Percentiles rank a stretch among this genome's conserved stretches.
These are phyloP conservation scores for Drosophila mayaguana DNA, from an alignment of 2,888 invertebrate species.

Conservation along the genomic window DNA sequence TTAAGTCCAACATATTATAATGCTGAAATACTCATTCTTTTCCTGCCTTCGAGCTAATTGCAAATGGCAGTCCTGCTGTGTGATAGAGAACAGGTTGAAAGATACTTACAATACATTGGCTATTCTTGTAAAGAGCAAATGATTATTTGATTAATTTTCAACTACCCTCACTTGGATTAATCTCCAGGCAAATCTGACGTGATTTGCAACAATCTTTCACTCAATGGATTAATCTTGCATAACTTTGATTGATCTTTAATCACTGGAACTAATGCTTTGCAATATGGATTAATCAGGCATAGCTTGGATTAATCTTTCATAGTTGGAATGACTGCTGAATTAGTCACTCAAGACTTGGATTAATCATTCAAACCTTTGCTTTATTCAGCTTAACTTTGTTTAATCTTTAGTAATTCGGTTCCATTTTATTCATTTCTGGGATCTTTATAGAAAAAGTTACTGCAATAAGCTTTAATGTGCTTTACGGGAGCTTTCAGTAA, in stretches of 20 bases:
- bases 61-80: slow-evolving; percentile 10
- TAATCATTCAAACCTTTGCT: neutral
- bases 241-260: neutral
- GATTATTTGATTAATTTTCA: neutral
- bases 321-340: neutral
- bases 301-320: neutral
- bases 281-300: neutral
- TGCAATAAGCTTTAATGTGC: neutral
- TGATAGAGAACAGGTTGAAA: neutral
- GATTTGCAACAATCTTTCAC: neutral
- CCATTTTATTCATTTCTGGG: no score
- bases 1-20: slow-evolving; percentile 44
- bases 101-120: neutral
- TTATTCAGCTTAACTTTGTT: no score
- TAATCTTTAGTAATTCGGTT: no score
- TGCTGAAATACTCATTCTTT: slow-evolving; percentile 2
- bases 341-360: neutral
- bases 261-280: neutral
- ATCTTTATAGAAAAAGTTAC: no score
- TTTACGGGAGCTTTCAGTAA: neutral
- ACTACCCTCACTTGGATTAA: neutral
- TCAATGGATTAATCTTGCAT: neutral
- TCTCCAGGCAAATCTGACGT: neutral
- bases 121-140: neutral
- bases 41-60: slow-evolving; percentile 1